Base-by-base conservation (phyloP, 2,888 invertebrate species). In the Eupithecia inturbata region DNA sequence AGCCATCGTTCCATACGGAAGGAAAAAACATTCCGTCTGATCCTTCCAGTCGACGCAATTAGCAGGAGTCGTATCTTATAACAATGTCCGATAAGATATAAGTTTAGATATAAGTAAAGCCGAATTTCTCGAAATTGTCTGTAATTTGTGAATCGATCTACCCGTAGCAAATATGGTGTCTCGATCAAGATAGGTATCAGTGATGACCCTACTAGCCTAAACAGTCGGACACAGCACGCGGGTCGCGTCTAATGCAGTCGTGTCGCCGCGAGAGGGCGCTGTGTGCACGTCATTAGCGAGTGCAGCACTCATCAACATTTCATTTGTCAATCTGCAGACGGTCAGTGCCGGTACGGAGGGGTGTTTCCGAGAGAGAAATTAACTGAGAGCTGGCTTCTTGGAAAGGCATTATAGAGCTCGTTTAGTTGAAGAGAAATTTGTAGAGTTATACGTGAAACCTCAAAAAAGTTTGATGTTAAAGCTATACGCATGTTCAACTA, bases 321-420 rank as follows among this genome's bases (percentile, higher is more conserved):
- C 88, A 92, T 88, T 88, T 87, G 89, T 86, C 90, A 91, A 91
- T 92, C 89, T 90, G 76, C 83, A 83, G 79, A 82, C 68, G 73
- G 73, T 76, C 76, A 76, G 62, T 28, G 22, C 33, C n/a, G 60
- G 39, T 31, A 19, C 60, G 53, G 19, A 33, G 36, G 26, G 49
- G 1, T 5, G 19, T 28, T 57, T 26, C 12, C 57, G 26, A 57
- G 26, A 57, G 14, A 22, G 12, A 14, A 12, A 36, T 62, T 57
- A 19, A 14, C 72, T 49, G n/a, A 67, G 62, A 28, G 2, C 14
- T 19, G 12, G 19, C 26, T 57, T n/a, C 49, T 19, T 9, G n/a
- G 4, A 26, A 12, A 26, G 57, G 57, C 22, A 57, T 26, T 57
- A 14, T 22, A 26, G 26, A 14, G 26, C 57, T 57, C 14, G 26